Base-by-base conservation (phyloP, 2,888 invertebrate genomes). In the Macrosoma leucophasiata region DNA sequence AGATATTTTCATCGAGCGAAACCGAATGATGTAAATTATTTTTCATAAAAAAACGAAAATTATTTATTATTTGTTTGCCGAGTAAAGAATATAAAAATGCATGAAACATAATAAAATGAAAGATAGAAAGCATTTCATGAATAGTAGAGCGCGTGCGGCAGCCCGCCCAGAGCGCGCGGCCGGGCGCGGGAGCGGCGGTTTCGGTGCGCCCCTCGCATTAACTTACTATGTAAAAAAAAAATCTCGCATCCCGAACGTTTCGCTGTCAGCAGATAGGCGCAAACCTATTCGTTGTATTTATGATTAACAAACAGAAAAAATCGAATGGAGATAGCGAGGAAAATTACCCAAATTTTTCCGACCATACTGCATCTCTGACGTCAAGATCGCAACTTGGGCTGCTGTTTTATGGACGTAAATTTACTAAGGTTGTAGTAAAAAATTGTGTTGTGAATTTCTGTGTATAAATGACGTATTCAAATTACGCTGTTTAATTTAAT, bases 261-360 rank as follows among this genome's bases (percentile, higher is more conserved):
- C 59, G 37, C 45, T 33, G 30, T 45, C 57, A 46, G 44, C 36
- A 38, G 36, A 48, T 63, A 82, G 82, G 82, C 82, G 82, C 82
- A 82, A 68, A 63, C 62, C 63, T 52, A 32, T 46, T 46, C 52
- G 55, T 58, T 45, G 43, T 25, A 38, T 50, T 54, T 46, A 41
- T 48, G 19, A 17, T 48, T 48, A 46, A 52, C 69, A 67, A 63
- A 41, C 13, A 8, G 9, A 9, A 14, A 58, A 58, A 65, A 49
- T 39, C 40, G 23, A 8, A 20, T 55, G 40, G 52, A 46, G 51
- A 43, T 52, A 44, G 46, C 43, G 40, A 50, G 69, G 79, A 82
- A 79, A 82, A 82, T 78, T 81, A 53, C 44, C 58, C 51, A 61
- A 81, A 79, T 60, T 73, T 79, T 79, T 81, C 78, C 82, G 61